Percentiles rank a stretch among this genome's conserved stretches.
Conservation (phyloP, 2,888 invertebrate species). For the Spilarctia lutea region DNA sequence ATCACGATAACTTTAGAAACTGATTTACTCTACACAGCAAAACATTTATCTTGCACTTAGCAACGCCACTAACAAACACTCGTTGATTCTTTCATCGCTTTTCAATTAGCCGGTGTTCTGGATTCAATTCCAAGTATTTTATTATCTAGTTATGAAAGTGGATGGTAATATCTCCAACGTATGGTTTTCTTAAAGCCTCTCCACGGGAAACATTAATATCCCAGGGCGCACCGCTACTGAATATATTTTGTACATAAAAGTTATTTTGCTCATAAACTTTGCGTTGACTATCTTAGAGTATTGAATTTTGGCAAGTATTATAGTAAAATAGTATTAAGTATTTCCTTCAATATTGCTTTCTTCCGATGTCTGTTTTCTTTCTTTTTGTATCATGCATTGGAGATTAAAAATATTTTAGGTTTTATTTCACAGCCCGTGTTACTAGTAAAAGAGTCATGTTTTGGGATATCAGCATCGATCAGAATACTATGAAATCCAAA, state of each 20-base stretch:
- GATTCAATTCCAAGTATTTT: conserved; percentile 42
- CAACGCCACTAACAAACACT: conserved; percentile 7
- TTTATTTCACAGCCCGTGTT: no score
- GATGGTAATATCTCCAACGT: conserved; percentile 37
- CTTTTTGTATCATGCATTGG: neutral
- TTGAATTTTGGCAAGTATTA: conserved; percentile 27
- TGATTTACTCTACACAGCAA: neutral
- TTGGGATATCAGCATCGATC: no score
- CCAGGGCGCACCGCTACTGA: conserved; percentile 27
- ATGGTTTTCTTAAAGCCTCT: conserved; percentile 28
- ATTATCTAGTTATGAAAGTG: conserved; percentile 30
- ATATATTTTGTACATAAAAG: conserved; percentile 41
- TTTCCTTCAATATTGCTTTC: neutral
- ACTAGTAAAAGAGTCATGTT: no score
- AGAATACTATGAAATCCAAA: no score
- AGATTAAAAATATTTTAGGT: neutral
- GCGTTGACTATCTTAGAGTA: conserved; percentile 38
- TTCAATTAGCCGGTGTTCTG: conserved; percentile 30
- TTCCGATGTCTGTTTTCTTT: neutral
- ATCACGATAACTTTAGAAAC: neutral
- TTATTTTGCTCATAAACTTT: conserved; percentile 45
- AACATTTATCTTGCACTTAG: conserved; percentile 8
- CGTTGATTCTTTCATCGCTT: conserved; percentile 31
- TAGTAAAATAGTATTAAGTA: conserved; percentile 15
- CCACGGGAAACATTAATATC: conserved; percentile 30